Evolutionary conservation across 2,888 invertebrate species (phyloP).

Genomic region (Plusia festucae): DNA sequence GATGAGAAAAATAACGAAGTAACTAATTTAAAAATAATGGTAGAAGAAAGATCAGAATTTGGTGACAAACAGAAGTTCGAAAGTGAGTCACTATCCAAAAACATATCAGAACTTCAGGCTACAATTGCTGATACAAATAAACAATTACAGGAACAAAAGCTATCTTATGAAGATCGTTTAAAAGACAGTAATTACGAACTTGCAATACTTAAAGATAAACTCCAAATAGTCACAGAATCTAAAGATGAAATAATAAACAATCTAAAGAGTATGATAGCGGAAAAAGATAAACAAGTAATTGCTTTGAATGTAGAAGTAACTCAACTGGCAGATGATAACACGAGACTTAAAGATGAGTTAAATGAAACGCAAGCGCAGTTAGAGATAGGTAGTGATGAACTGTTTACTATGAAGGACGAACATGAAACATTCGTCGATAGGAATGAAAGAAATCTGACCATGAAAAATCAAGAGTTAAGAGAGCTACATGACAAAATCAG

Average conservation of each 20-base stretch:
- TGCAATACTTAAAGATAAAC: slow-evolving; percentile 74
- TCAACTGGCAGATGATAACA: slow-evolving; percentile 69
- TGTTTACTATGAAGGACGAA: slow-evolving; percentile 72
- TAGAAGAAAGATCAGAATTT: slow-evolving; percentile 63
- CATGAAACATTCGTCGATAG: slow-evolving; percentile 68
- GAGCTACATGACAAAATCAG: slow-evolving; percentile 70
- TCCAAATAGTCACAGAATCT: slow-evolving; percentile 76
- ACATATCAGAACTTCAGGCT: slow-evolving; percentile 61
- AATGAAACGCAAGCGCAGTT: slow-evolving; percentile 77
- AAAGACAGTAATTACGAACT: slow-evolving; percentile 80
- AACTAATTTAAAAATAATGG: slow-evolving; percentile 54
- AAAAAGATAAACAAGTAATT: slow-evolving; percentile 77
- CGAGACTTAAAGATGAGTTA: slow-evolving; percentile 74
- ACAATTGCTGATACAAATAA: slow-evolving; percentile 59
- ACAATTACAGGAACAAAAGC: slow-evolving; percentile 67
- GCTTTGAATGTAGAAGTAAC: slow-evolving; percentile 79
- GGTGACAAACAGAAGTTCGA: slow-evolving; percentile 60
- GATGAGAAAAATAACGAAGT: slow-evolving; percentile 64
- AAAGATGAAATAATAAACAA: slow-evolving; percentile 75
- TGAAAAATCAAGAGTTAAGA: slow-evolving; percentile 76
- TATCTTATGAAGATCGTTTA: slow-evolving; percentile 81
- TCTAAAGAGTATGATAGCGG: slow-evolving; percentile 71
- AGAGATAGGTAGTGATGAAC: slow-evolving; percentile 79
- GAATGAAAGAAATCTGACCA: slow-evolving; percentile 67
- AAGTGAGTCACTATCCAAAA: slow-evolving; percentile 57